Base-by-base conservation (phyloP, 2,888 invertebrate genomes). In the Auanema sp. region DNA sequence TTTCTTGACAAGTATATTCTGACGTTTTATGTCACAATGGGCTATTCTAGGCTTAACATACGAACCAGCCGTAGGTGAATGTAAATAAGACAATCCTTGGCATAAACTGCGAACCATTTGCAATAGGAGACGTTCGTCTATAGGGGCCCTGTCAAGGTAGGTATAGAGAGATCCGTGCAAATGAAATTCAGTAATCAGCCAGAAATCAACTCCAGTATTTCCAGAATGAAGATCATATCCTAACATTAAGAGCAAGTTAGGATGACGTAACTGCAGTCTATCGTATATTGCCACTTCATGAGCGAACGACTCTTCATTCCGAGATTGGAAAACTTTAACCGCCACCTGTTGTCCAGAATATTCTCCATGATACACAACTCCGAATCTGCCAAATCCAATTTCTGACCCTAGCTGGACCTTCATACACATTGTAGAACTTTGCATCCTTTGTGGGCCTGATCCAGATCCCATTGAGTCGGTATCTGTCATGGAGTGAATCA, bases 321-420 rank as follows among this genome's bases (percentile, higher is more conserved):
- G 47, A 24, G 54, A 44, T 14, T 16, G 18, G 1, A 60, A 23
- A 2, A 60, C 25, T 40, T 60, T 60, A 40, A 54, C 53, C 1
- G 60, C 60, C 14, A 60, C 60, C 11, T 40, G 21, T 47, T 60
- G 60, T n/a, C 55, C 60, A n/a, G 25, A 25, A 47, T 44, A 44
- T 6, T 23, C 25, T 23, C 54, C 40, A 21, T 24, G 25, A 16
- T 23, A 44, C 8, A 60, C 58, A 8, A 33, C 33, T 33, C 33
- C 33, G 33, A 33, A 33, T 3, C 33, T 3, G 8, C 33, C 33
- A 33, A 33, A 33, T 33, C 33, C 33, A 5, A 33, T 33, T 8
- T 33, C 33, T 33, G 33, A 3, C 8, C 33, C 33, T 33, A 33
- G 33, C 33, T 33, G 33, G 33, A 33, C 33, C 8, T 33, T 33